A percentile compares a stretch with the other conserved stretches of the same genome.
Evolutionary conservation across 2,888 invertebrate species (phyloP).

Genomic region (Idaea aversata): DNA sequence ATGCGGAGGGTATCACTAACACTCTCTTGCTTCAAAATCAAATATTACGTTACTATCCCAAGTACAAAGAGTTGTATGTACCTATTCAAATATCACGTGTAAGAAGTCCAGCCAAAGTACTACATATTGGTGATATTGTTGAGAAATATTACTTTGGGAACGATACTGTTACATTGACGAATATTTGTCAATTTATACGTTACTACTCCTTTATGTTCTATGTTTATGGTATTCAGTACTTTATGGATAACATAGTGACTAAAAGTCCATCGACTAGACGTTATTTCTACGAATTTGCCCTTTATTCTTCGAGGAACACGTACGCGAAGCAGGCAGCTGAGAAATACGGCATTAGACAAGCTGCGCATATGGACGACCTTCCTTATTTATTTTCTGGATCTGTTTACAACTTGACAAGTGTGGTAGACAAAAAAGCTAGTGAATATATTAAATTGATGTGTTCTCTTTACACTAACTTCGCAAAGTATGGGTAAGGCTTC

Average conservation of each 20-base stretch:
- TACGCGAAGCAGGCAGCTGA: conserved; percentile 24
- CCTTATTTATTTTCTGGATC: conserved; percentile 39
- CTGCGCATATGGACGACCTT: conserved; percentile 42
- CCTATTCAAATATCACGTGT: conserved; percentile 31
- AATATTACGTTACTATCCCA: conserved; percentile 21
- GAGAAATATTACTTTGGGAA: conserved; percentile 31
- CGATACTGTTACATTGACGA: conserved; percentile 18
- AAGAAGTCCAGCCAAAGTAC: conserved; percentile 17
- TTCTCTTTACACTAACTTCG: conserved; percentile 47
- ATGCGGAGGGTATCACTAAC: conserved; percentile 77
- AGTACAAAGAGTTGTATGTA: conserved; percentile 28
- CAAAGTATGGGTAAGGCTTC: conserved; percentile 48
- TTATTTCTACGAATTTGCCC: conserved; percentile 43
- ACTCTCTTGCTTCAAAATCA: neutral
- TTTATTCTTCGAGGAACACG: conserved; percentile 38
- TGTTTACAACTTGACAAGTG: conserved; percentile 10
- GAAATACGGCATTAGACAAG: conserved; percentile 31
- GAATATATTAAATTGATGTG: conserved; percentile 43
- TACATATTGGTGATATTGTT: conserved; percentile 29
- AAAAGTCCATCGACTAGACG: conserved; percentile 15
- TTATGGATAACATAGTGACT: conserved; percentile 18
- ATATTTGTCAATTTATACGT: conserved; percentile 24
- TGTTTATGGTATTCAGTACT: conserved; percentile 24
- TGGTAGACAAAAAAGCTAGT: conserved; percentile 18
- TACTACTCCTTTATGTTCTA: conserved; percentile 22